Base-by-base conservation (phyloP, 1,140 invertebrate genomes). In the Calliphora vicina region DNA sequence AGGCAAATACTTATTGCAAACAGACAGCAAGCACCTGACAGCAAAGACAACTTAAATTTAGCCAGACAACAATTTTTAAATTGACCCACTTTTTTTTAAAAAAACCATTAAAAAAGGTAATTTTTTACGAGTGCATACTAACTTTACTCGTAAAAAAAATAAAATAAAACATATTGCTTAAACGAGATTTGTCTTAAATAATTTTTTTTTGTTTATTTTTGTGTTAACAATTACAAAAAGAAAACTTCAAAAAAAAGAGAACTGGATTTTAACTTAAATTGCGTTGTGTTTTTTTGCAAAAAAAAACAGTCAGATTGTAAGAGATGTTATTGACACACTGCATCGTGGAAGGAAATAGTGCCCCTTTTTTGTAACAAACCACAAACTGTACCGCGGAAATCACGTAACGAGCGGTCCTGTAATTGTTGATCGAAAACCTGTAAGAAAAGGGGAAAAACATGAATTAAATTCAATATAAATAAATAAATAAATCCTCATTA, bases 351-450 rank as follows among this genome's bases (percentile, higher is more conserved):
- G 26, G 71, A 45, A 78, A 80, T 71, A 35, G 35, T 43, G 20
- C 83, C 83, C 3, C 81, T 29, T 57, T 73, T 80, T 45, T 84
- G 83, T 72, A 84, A 71, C 35, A 84, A 42, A 76, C 15, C 15
- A 84, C 88, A 90, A 78, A 90, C 86, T 9, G 87, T 88, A 82
- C 84, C 84, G 45, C 85, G 87, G 85, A 90, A 90, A 83, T 90
- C 84, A 73, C 81, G 83, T 61, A 90, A 80, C 57, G 88, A 90
- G 83, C 85, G 84, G 84, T 90, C 88, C 86, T 90, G 88, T 84
- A 90, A 85, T 85, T 87, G 84, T 83, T 88, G 87, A 85, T 87
- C 83, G 85, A 90, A 90, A 83, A 87, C 86, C 88, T 90, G 87
- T 85, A 86, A 45, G 72, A 83, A 42, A 86, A 23, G 23, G 25